A percentile compares a stretch with the other conserved stretches of the same genome.
Conservation (phyloP, 2,797 vertebrate genomes). For the Halcyon badia region DNA sequence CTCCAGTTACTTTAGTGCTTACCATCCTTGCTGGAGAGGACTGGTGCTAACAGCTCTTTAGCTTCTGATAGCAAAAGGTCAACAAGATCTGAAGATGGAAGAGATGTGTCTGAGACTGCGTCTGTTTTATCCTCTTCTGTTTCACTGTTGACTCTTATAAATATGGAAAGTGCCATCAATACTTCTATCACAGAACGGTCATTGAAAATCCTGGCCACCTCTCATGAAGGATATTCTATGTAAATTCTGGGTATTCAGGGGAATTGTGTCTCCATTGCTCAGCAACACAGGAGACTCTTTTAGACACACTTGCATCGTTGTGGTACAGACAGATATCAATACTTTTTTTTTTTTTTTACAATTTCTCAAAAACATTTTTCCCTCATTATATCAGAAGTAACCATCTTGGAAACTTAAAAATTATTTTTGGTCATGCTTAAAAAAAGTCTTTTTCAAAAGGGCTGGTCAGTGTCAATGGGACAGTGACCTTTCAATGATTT, state of each 20-base stretch:
- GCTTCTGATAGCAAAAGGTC: constrained; percentile 86
- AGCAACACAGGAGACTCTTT: not conserved
- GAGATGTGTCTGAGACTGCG: constrained; percentile 40
- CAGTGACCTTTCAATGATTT: not conserved
- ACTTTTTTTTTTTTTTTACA: not conserved
- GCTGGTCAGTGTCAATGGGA: not conserved
- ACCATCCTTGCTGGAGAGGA: constrained; percentile 50
- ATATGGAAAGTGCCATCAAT: constrained; percentile 42
- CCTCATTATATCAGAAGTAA: not conserved
- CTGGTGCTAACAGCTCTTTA: constrained; percentile 83
- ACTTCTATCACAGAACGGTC: not conserved
- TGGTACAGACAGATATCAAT: not conserved
- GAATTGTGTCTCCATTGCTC: not conserved
- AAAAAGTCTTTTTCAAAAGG: not conserved
- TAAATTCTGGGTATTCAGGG: not conserved
- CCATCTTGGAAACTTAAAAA: not conserved
- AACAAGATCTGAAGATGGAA: constrained; percentile 80
- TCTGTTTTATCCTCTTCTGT: constrained; percentile 63
- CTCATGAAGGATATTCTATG: not conserved
- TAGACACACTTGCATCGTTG: not conserved
- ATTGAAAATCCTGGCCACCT: constrained; percentile 22
- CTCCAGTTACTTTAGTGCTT: not conserved
- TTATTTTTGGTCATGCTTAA: not conserved
- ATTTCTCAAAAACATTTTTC: not conserved
- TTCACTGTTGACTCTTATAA: constrained; percentile 55